Percentiles rank a stretch among this genome's conserved stretches.
These are phyloP conservation scores for Elegia similella DNA, from an alignment of 2,888 invertebrate genomes.

Conservation along the genomic window DNA sequence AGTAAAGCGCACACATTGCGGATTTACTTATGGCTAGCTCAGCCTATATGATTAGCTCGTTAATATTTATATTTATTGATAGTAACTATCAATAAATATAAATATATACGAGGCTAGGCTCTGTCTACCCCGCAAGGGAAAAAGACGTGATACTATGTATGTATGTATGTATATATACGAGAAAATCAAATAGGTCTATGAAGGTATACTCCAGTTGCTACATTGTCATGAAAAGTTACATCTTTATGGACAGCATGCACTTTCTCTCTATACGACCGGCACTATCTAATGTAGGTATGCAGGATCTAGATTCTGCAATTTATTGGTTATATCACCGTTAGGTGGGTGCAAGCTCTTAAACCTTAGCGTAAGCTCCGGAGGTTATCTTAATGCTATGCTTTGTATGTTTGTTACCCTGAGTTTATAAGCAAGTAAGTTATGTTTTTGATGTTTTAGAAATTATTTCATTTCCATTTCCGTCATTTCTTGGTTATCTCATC, in stretches of 20 bases:
- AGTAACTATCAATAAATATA: too few species aligned
- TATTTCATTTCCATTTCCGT: background rate
- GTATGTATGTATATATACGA: too few species aligned
- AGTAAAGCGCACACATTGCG: too few species aligned
- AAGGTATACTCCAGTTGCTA: too few species aligned
- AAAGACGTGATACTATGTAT: too few species aligned
- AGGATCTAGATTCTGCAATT: constrained; percentile 12
- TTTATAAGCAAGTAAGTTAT: background rate
- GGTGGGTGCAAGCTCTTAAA: constrained; percentile 6
- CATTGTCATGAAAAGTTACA: too few species aligned
- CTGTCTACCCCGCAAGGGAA: too few species aligned
- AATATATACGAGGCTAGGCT: too few species aligned
- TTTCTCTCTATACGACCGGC: background rate
- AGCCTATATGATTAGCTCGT: too few species aligned
- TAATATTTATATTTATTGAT: too few species aligned
- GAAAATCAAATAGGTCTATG: too few species aligned
- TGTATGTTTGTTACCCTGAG: background rate
- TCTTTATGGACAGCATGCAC: background rate
- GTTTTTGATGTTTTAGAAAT: background rate
- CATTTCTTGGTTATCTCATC: constrained; percentile 12
- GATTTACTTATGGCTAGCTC: too few species aligned
- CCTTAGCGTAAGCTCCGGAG: background rate
- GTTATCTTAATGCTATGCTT: background rate
- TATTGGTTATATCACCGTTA: constrained; percentile 13
- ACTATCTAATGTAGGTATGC: constrained; percentile 6